phyloP scores from a whole-genome alignment of 2,888 invertebrate species.

The Clepsis dumicolana region DNA sequence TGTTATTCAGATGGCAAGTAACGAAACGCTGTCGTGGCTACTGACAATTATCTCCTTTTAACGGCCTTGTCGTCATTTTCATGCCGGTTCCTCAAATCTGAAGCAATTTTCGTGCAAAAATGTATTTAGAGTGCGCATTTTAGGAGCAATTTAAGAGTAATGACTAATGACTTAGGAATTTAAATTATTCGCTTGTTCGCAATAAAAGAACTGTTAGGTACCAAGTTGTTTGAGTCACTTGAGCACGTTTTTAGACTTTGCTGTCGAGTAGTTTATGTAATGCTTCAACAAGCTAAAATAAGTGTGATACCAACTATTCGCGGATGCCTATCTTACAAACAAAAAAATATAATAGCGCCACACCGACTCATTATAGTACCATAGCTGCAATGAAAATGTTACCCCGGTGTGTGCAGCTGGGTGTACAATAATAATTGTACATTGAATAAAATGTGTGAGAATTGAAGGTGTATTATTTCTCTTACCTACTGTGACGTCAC shows the following conservation, averaged over 20 bases:
- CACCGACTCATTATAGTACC: too few relatives aligned
- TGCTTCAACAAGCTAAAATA: too few relatives aligned
- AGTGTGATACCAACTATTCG: too few relatives aligned
- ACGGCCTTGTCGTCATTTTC: conserved; percentile 25
- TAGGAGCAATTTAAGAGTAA: conserved; percentile 11
- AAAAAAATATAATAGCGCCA: too few relatives aligned
- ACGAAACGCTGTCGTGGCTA: conserved; percentile 20
- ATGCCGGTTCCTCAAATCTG: conserved; percentile 17
- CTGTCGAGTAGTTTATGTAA: too few relatives aligned
- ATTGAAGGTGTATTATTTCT: too few relatives aligned
- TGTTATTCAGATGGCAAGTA: conserved; percentile 15
- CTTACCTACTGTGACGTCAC: too few relatives aligned
- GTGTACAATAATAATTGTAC: too few relatives aligned
- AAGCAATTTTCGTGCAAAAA: conserved; percentile 28
- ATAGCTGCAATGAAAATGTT: too few relatives aligned
- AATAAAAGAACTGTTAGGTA: background rate
- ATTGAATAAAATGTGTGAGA: too few relatives aligned
- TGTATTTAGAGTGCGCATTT: conserved; percentile 8
- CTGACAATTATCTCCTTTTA: conserved; percentile 23
- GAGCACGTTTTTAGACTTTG: background rate
- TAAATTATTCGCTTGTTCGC: background rate
- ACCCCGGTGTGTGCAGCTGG: too few relatives aligned
- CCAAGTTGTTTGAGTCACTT: background rate
- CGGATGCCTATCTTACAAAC: too few relatives aligned
- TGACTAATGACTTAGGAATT: conserved; percentile 18